These are phyloP conservation scores for Heteromyza rotundicornis DNA, from an alignment of 2,888 invertebrate genomes.

Conservation along the genomic window DNA sequence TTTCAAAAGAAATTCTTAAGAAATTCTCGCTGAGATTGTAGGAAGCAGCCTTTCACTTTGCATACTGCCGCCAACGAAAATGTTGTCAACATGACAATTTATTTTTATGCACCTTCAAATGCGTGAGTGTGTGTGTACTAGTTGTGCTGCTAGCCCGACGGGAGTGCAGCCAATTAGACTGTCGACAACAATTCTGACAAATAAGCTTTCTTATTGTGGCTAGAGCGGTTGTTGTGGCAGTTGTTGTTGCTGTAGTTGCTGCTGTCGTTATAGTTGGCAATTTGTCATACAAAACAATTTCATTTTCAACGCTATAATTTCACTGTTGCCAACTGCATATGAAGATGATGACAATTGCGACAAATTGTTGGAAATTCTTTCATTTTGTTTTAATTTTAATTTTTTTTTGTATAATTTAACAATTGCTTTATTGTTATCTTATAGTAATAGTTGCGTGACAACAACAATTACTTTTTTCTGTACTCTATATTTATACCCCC, in stretches of 20 bases:
- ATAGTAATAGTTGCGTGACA: background rate
- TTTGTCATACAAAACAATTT: background rate
- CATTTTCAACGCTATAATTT: background rate
- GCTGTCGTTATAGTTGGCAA: background rate
- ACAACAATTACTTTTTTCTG: slow-evolving; percentile 1
- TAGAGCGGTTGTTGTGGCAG: background rate
- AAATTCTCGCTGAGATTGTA: too few species aligned
- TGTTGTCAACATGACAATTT: too few species aligned
- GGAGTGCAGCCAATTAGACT: too few species aligned
- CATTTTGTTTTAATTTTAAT: background rate
- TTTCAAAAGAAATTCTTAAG: too few species aligned
- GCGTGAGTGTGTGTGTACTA: too few species aligned
- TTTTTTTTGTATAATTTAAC: background rate
- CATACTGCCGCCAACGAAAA: too few species aligned
- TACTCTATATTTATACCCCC: too few species aligned
- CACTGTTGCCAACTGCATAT: background rate
- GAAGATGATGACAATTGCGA: background rate
- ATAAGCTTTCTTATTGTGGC: background rate
- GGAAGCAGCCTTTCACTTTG: too few species aligned
- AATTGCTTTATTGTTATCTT: background rate
- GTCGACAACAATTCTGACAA: too few species aligned
- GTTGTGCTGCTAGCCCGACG: too few species aligned
- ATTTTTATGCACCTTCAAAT: too few species aligned
- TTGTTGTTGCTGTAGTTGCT: slow-evolving; percentile 1
- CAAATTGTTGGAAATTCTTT: background rate